phyloP scores from a whole-genome alignment of 92 coral and sea anemone genomes.

The Epizoanthus rinbou region DNA sequence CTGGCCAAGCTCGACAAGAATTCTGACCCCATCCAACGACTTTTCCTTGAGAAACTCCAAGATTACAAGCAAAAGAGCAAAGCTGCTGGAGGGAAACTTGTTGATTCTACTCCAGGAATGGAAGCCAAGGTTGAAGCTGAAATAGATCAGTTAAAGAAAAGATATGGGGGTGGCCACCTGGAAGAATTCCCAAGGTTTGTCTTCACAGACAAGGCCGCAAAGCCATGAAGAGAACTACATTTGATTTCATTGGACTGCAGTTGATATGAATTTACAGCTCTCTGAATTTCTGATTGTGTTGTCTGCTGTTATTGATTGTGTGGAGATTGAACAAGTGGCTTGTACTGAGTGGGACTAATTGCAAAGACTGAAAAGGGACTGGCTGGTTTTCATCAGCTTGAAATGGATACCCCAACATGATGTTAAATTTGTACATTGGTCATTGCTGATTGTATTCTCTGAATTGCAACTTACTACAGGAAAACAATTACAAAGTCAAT shows the following conservation, averaged over 20 bases:
- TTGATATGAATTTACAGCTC: background rate
- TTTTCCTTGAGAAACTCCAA: conserved; percentile 83
- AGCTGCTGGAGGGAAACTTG: conserved; percentile 72
- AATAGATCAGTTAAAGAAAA: conserved; percentile 81
- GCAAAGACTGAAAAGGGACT: background rate
- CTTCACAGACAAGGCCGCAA: conserved; percentile 56
- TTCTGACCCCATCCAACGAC: conserved; percentile 93
- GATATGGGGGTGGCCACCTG: conserved; percentile 87
- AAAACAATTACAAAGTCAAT: background rate
- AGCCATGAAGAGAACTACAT: background rate
- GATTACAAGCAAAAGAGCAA: conserved; percentile 88
- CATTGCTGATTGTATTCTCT: no score
- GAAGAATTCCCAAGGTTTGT: conserved; percentile 97
- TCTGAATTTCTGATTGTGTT: background rate
- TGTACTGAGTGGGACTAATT: background rate
- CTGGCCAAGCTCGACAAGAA: conserved; percentile 79
- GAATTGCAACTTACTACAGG: no score
- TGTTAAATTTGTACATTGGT: no score
- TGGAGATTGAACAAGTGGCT: conserved; percentile 7
- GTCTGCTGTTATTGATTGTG: background rate
- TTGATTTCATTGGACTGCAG: background rate
- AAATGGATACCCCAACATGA: no score
- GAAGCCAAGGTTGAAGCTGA: conserved; percentile 79
- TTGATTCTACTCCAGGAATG: conserved; percentile 86
- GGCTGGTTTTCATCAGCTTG: background rate